Base-by-base conservation (phyloP, 2,797 vertebrate genomes). In the Malurus leucopterus region DNA sequence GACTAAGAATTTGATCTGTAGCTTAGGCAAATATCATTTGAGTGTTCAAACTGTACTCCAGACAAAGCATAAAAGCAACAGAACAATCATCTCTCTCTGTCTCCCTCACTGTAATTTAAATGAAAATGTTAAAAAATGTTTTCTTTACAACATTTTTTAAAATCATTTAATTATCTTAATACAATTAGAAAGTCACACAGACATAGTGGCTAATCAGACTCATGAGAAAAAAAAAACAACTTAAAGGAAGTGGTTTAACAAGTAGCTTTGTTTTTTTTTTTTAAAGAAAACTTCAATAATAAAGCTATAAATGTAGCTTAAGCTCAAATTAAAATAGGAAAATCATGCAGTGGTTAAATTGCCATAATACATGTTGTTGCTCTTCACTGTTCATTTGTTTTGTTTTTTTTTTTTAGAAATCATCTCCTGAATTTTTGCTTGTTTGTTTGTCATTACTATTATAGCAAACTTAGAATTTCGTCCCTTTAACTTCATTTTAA, bases 401-500 rank as follows among this genome's bases (percentile, higher is more conserved):
- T n/a, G n/a, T 86, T 69, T 50, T 94, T 86, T 69, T 50, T 91
- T 94, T 88, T 61, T 51, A 54, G 54, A 65, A 84, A 92, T 76
- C 1, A 12, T 67, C 65, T 86, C 91, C 92, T 95, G 87, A 87
- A 95, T 94, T 96, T 95, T 96, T 55, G 13, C 69, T 94, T 96
- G 86, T 91, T 96, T 93, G 71, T 92, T 96, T 90, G 67, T 91
- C 89, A 84, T 94, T 89, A 93, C 49, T 82, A 50, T 92, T 90
- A 93, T 82, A 96, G 84, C 86, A 95, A 94, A 88, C 94, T 93
- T 95, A 96, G 91, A 96, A 95, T 94, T 96, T 96, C 95, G 98
- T 99, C 98, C 98, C 99, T 99, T 99, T 99, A 99, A 99, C 98
- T 98, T 97, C 97, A 88, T 96, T 98, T 98, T 97, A 97, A 98